Evolutionary conservation across 2,797 vertebrate species (phyloP).

Genomic region (Syngnathus rostellatus): DNA sequence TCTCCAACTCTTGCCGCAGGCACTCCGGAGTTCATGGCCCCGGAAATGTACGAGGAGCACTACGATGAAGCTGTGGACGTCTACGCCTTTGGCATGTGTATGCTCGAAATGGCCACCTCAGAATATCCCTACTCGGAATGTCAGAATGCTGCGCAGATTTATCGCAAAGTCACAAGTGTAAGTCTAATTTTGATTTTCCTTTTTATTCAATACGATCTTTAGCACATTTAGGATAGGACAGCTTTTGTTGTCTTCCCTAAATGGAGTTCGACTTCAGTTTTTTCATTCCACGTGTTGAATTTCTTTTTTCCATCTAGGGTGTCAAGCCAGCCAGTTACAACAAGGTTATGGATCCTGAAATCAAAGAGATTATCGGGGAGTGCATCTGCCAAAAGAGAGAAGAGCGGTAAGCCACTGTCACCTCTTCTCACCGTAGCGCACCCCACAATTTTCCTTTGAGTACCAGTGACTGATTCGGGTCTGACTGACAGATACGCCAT

Average conservation of each 20-base stretch:
- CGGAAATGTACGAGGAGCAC: constrained; percentile 98
- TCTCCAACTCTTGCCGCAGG: constrained; percentile 57
- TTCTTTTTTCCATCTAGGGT: constrained; percentile 66
- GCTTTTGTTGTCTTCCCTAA: background rate
- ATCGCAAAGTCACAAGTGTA: constrained; percentile 97
- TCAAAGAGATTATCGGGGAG: constrained; percentile 98
- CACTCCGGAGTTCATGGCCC: constrained; percentile 97
- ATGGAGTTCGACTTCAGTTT: background rate
- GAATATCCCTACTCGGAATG: constrained; percentile 98
- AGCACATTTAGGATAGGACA: background rate
- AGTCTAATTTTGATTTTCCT: constrained; percentile 56
- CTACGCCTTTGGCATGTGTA: constrained; percentile 98
- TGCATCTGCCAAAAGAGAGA: constrained; percentile 99
- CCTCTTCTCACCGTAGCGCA: constrained; percentile 5
- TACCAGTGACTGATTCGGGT: too few species aligned
- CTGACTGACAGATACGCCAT: constrained; percentile 80
- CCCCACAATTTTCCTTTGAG: background rate
- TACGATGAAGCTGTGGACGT: constrained; percentile 96
- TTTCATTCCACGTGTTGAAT: background rate
- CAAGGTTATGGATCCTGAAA: constrained; percentile 94
- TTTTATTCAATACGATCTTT: background rate
- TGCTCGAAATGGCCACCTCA: constrained; percentile 98
- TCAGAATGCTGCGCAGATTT: constrained; percentile 98
- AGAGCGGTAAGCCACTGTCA: constrained; percentile 78
- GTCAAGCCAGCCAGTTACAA: constrained; percentile 98